Base-by-base conservation (phyloP, 2,888 invertebrate genomes). In the Dolichopus griseipennis region DNA sequence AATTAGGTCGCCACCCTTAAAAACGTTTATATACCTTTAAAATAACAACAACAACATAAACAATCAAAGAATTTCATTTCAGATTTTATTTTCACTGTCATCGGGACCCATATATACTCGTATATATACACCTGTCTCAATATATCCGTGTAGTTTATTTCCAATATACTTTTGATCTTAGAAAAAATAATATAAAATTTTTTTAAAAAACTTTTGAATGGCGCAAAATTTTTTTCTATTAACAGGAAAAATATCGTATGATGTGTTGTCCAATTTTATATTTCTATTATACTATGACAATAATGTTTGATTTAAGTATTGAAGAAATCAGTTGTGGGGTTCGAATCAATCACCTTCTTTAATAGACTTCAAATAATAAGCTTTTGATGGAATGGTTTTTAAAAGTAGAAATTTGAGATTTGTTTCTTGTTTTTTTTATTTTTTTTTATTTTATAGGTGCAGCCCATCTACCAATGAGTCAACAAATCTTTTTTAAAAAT, bases 391-490 rank as follows among this genome's bases (percentile, higher is more conserved):
- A 52, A 18, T n/a, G n/a, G 15, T 52, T 52, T 43, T 52, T 52
- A 12, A 52, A 52, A 52, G 52, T 18, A 52, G 52, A 52, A 52
- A 52, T 52, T 12, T 52, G 52, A 52, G 52, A 52, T 52, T 52
- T 52, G 15, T 7, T 18, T 18, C n/a, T 52, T 18, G 27, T 27
- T 27, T 27, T 27, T 27, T 27, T 27, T 2, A 5, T 52, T 52
- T 52, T 52, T 52, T 52, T 52, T 18, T n/a, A 18, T 52, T 52
- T 52, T 52, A 52, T 52, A 52, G 52, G 52, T 52, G 52, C 52
- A 52, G 52, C 52, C 52, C n/a, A 52, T 52, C 52, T 18, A 52
- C 18, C 3, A 52, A 52, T 52, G 52, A 52, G 52, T 52, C 52
- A 52, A 52, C 52, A 52, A 52, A 52, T 52, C 52, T 52, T 52